Evolutionary conservation across 1,140 invertebrate species (phyloP), one percentile per base, ranked within the genome.

Genomic region (Drosophila pseudoananassae): DNA sequence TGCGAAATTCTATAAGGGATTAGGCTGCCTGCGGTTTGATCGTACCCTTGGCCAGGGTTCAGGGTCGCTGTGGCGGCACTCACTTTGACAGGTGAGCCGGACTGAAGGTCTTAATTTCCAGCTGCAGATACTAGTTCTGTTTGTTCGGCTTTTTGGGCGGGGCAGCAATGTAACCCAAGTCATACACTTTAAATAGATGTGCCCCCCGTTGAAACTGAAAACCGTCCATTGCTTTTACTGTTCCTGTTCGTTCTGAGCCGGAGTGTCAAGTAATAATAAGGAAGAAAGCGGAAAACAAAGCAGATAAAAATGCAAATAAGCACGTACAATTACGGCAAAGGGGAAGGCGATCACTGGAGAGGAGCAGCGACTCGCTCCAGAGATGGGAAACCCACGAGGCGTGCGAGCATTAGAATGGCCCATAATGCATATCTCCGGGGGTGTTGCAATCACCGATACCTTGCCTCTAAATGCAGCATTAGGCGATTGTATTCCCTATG

Each of bases 241-340:
- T 33, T 52, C 12, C 27, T 38, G 38, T 31, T 60, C 25, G 40
- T 47, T 29, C 51, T 4, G 15, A 17, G 69, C 71, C 56, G 29
- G 50, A 63, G 61, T 74, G 57, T 36, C 53, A 56, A 72, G 49
- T 61, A 52, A 65, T 85, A 68, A 87, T 71, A 66, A 57, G 78
- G 65, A 87, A 82, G 78, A 88, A 87, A 87, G 75, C 74, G 58
- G 56, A 87, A 78, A 78, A 65, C 78, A 71, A 64, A 88, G 74
- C 78, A 76, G 58, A 80, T 76, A 59, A 87, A 85, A 82, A 87
- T 82, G 82, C 82, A 87, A 87, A 87, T 88, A 73, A 61, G 82
- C 82, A 85, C 83, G 82, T 87, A 63, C 74, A 81, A 61, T 64
- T 58, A 75, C 52, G 40, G 50, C 31, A 46, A 66, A 12, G 45